These are phyloP conservation scores for Amblyteles armatorius DNA, from an alignment of 2,888 invertebrate genomes.

Conservation along the genomic window DNA sequence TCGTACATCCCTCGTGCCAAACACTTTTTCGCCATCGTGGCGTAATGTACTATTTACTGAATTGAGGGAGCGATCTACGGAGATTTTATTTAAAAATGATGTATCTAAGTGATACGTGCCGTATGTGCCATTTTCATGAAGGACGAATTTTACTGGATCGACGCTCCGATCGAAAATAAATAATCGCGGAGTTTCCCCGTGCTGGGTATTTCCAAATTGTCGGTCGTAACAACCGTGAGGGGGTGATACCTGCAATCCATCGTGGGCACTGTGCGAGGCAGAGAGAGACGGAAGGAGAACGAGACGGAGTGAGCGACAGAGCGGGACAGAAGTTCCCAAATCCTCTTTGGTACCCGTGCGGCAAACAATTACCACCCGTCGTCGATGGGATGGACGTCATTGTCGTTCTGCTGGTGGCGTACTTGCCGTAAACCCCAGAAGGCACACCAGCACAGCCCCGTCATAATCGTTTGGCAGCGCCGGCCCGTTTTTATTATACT, in stretches of 20 bases:
- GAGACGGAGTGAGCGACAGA: constrained; percentile 6
- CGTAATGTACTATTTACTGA: not conserved
- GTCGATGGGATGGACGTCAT: constrained; percentile 62
- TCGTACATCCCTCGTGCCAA: too few species aligned
- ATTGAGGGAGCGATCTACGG: not conserved
- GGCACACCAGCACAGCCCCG: constrained; percentile 45
- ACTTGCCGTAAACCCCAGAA: constrained; percentile 51
- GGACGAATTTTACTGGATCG: constrained; percentile 19
- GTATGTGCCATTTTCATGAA: not conserved
- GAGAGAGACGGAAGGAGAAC: constrained; percentile 21
- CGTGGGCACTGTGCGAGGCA: not conserved
- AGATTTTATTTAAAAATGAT: not conserved
- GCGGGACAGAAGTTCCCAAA: constrained; percentile 35
- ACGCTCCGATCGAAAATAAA: constrained; percentile 10
- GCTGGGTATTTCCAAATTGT: constrained; percentile 62
- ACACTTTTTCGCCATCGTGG: too few species aligned
- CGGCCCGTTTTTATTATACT: constrained; percentile 37
- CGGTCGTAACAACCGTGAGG: constrained; percentile 41
- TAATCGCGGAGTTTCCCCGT: constrained; percentile 24
- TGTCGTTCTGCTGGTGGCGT: constrained; percentile 73
- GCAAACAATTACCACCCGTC: constrained; percentile 61
- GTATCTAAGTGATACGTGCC: not conserved
- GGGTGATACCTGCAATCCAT: constrained; percentile 38
- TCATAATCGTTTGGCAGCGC: constrained; percentile 58
- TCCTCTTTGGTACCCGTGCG: constrained; percentile 53